Base-by-base conservation (phyloP, 2,113 vertebrate species). In the Paracyprichromis sp. region DNA sequence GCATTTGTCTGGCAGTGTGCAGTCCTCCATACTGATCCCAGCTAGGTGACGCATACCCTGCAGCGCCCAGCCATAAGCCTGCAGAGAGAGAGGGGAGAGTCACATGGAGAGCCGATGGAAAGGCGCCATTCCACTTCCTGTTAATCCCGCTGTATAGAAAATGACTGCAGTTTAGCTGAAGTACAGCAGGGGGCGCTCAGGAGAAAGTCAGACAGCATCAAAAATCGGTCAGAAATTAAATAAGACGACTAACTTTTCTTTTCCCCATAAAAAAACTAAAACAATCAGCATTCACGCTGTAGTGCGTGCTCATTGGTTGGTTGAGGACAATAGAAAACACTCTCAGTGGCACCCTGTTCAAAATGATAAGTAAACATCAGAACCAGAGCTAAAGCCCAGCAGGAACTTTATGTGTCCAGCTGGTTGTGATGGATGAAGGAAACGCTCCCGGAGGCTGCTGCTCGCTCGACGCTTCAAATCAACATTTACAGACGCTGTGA, bases 51-150 rank as follows among this genome's bases (percentile, higher is more conserved):
- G 94, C 93, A 93, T 90, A 0, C 94, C 92, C 66, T 92, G 89
- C 81, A 93, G 11, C 5, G 94, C 93, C 94, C 94, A 93, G 56
- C 91, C 90, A 59, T 92, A 94, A 2, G 91, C 94, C 94, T 95
- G 89, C 57, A 61, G 19, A 56, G 6, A 80, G 24, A 52, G 59
- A 38, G 5, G 31, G 31, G 9, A 59, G 8, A 56, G 29, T 57
- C 12, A 82, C 10, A 2, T 8, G 40, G 14, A 40, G 69, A 45
- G 69, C 38, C 1, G 9, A 29, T 26, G 69, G 5, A 73, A 73
- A 73, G 38, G 8, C 4, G 13, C 13, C 38, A 7, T 45, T 73
- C 40, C 14, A 0, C 69, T 73, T 73, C 69, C 69, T 31, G 47
- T 47, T 50, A 76, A 26, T 78, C 21, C 38, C 8, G 8, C 40